phyloP scores from a whole-genome alignment of 2,888 invertebrate genomes.

The Calameuta pallipes region DNA sequence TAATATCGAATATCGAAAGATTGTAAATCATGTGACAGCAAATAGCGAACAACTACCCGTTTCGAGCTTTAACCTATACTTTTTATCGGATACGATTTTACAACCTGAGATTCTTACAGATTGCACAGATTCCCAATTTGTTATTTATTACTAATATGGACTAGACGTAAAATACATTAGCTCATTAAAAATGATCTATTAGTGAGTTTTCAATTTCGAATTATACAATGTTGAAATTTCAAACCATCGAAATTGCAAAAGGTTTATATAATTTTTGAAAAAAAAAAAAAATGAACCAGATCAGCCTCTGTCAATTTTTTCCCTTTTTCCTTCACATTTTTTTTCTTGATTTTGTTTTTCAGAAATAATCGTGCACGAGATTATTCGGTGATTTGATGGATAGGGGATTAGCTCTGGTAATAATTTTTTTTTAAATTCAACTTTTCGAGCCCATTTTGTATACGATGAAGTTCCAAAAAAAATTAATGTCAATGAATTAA shows the following conservation, averaged over 20 bases:
- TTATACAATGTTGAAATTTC: background rate
- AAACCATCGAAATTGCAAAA: background rate
- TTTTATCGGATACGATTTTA: background rate
- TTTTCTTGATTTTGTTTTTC: background rate
- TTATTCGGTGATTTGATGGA: background rate
- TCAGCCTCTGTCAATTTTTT: background rate
- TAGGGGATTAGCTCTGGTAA: background rate
- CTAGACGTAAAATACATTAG: no score
- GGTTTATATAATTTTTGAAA: background rate
- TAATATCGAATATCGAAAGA: constrained; percentile 19
- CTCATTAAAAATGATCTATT: background rate
- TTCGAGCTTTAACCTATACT: constrained; percentile 14
- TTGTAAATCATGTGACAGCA: constrained; percentile 17
- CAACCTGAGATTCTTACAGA: background rate
- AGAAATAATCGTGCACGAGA: background rate
- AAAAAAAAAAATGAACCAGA: background rate
- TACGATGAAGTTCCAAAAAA: background rate
- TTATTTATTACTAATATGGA: background rate
- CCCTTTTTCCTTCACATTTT: background rate
- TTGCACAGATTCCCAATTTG: background rate
- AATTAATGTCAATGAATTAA: background rate
- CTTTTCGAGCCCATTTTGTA: background rate
- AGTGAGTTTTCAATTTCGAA: background rate
- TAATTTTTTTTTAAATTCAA: background rate
- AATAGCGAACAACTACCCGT: constrained; percentile 14